These are phyloP conservation scores for Crotalus horridus DNA, from an alignment of 2,113 vertebrate species.

Conservation along the genomic window DNA sequence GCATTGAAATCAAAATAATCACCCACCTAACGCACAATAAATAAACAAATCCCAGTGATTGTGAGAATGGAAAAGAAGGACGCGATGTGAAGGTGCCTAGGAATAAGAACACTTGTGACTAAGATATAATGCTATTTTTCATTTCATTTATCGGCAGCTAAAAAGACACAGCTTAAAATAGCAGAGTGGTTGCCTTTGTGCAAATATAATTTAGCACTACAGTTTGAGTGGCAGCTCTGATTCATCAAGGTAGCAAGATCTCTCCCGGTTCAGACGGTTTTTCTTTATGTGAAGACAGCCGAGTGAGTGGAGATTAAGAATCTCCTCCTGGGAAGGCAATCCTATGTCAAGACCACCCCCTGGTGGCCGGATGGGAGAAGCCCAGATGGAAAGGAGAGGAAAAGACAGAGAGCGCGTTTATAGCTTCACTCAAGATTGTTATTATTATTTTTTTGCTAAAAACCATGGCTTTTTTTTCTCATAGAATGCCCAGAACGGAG, in stretches of 20 bases:
- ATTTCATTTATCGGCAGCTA: slow-evolving; percentile 51
- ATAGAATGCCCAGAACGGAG: too few species aligned
- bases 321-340: slow-evolving; percentile 20
- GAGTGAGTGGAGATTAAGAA: slow-evolving; percentile 29
- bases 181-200: slow-evolving; percentile 56
- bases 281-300: slow-evolving; percentile 49
- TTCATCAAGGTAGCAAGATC: slow-evolving; percentile 58
- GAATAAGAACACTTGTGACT: slow-evolving; percentile 11
- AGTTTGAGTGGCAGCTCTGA: slow-evolving; percentile 61
- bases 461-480: neutral
- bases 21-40: neutral
- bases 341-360: slow-evolving; percentile 65
- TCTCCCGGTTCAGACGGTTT: slow-evolving; percentile 51
- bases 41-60: neutral
- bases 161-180: slow-evolving; percentile 55
- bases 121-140: slow-evolving; percentile 42
- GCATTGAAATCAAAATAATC: neutral
- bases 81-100: slow-evolving; percentile 13
- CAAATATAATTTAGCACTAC: slow-evolving; percentile 56
- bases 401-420: neutral
- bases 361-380: slow-evolving; percentile 48
- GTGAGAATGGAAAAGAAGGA: neutral
- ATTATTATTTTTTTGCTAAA: neutral
- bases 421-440: neutral
- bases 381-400: neutral